phyloP scores from a whole-genome alignment of 92 coral and sea anemone species.

The Porites evermanni region DNA sequence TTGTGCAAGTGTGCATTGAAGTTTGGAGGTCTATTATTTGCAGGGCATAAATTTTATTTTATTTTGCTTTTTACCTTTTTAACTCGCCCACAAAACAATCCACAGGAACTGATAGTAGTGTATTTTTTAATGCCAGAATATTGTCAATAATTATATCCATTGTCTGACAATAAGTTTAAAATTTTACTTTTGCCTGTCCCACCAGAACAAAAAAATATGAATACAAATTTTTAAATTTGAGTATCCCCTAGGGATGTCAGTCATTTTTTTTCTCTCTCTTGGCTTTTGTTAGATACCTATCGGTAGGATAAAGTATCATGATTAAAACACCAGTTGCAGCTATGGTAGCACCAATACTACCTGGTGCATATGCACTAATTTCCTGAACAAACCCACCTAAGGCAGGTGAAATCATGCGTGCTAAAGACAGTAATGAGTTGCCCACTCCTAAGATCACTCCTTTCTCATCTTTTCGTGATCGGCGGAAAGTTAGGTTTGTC shows the following conservation, averaged over 20 bases:
- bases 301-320: constrained; percentile 55
- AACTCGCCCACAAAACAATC: too few relatives aligned
- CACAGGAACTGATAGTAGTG: too few relatives aligned
- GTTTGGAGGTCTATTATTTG: too few relatives aligned
- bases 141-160: too few relatives aligned
- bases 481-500: constrained; percentile 78
- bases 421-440: constrained; percentile 84
- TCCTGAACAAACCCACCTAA: constrained; percentile 91
- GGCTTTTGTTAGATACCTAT: constrained; percentile 15
- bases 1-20: too few relatives aligned
- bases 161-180: too few relatives aligned
- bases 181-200: too few relatives aligned
- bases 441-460: constrained; percentile 92
- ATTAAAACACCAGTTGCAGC: constrained; percentile 72
- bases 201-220: not conserved
- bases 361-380: constrained; percentile 84
- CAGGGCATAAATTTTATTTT: too few relatives aligned
- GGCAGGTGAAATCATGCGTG: constrained; percentile 96
- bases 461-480: constrained; percentile 81
- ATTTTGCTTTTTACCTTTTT: too few relatives aligned
- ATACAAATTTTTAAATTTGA: not conserved
- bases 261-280: constrained; percentile 5
- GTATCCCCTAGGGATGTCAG: not conserved
- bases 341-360: constrained; percentile 65
- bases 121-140: too few relatives aligned